phyloP scores from a whole-genome alignment of 2,888 invertebrate genomes.

The Antheraea assamensis region DNA sequence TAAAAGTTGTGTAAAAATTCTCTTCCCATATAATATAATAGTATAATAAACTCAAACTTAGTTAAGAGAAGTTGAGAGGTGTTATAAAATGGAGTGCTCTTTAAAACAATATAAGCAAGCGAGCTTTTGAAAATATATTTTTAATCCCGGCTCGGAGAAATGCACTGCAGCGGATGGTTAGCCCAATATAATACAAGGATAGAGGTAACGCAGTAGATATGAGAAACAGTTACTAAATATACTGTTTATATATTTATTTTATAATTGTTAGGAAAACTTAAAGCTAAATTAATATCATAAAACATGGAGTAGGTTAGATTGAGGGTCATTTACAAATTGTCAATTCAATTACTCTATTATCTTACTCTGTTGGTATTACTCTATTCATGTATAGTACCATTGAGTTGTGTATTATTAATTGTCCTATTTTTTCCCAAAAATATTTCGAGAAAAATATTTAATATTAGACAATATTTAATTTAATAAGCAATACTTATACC shows the following conservation, averaged over 20 bases:
- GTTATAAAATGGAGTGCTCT: constrained; percentile 7
- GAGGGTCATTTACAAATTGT: too few species aligned
- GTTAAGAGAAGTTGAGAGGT: background rate
- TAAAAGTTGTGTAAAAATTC: background rate
- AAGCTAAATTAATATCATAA: too few species aligned
- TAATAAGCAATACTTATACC: too few species aligned
- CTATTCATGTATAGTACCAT: too few species aligned
- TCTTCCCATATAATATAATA: background rate
- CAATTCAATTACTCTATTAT: background rate
- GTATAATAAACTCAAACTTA: background rate
- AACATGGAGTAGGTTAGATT: too few species aligned
- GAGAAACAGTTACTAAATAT: background rate
- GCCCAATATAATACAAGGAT: background rate
- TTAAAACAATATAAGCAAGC: constrained; percentile 3
- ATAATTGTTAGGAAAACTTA: too few species aligned
- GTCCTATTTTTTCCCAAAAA: too few species aligned
- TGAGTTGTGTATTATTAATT: too few species aligned
- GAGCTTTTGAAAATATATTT: background rate
- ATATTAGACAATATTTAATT: too few species aligned
- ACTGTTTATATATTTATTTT: too few species aligned
- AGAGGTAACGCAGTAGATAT: background rate
- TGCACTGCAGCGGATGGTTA: background rate
- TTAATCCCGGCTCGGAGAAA: background rate
- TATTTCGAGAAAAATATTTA: too few species aligned
- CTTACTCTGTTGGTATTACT: too few species aligned